phyloP scores from a whole-genome alignment of 2,888 invertebrate genomes.

The Sarcophaga caerulescens region DNA sequence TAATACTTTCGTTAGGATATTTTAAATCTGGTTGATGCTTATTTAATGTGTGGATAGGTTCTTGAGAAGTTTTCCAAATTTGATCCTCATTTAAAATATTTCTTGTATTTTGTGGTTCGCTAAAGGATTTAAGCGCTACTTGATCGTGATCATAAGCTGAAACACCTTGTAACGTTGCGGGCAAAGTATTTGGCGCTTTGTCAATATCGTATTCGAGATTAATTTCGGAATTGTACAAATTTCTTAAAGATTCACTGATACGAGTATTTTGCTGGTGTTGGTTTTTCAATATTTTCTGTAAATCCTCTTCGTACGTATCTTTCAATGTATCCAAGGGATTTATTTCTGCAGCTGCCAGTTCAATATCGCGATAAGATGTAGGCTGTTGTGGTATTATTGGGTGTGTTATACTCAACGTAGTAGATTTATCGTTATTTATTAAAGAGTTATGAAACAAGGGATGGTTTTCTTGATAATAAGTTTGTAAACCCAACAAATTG shows the following conservation, averaged over 20 bases:
- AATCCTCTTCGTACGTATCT: slow-evolving; percentile 24
- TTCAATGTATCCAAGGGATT: slow-evolving; percentile 65
- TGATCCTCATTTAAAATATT: no score
- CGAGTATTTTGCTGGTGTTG: slow-evolving; percentile 6
- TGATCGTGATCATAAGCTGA: neutral
- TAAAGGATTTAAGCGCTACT: no score
- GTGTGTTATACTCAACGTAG: slow-evolving; percentile 72
- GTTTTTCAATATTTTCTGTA: slow-evolving; percentile 1
- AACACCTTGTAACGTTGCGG: neutral
- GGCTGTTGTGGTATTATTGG: slow-evolving; percentile 71
- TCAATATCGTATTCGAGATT: slow-evolving; percentile 24
- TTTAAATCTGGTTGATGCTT: neutral
- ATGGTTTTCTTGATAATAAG: slow-evolving; percentile 74
- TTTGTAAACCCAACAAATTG: slow-evolving; percentile 73
- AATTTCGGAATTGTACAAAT: slow-evolving; percentile 38
- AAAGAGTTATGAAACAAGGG: slow-evolving; percentile 75
- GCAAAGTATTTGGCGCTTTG: neutral
- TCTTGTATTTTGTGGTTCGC: neutral
- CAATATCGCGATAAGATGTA: slow-evolving; percentile 64
- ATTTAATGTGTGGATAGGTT: neutral
- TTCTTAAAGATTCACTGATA: neutral
- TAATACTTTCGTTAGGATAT: neutral
- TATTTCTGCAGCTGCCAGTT: slow-evolving; percentile 76
- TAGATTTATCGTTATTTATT: slow-evolving; percentile 70
- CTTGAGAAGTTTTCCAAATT: neutral